Evolutionary conservation across 2,797 vertebrate species (phyloP).

Genomic region (Bryconaethiops microstoma): DNA sequence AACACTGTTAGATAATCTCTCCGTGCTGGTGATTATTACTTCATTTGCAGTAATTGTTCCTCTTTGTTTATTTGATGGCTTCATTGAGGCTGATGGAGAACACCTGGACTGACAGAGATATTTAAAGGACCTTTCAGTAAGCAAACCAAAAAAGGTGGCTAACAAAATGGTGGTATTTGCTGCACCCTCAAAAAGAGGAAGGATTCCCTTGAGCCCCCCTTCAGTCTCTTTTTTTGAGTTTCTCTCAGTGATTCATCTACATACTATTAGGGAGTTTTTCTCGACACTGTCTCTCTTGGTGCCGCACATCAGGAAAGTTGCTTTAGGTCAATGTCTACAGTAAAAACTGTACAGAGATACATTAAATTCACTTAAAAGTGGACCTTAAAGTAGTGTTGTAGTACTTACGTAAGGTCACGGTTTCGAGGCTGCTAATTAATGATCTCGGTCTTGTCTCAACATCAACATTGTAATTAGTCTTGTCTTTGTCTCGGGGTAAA

Average conservation of each 20-base stretch:
- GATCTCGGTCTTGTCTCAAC: background rate
- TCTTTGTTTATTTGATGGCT: conserved; percentile 47
- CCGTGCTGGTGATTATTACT: conserved; percentile 43
- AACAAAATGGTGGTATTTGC: background rate
- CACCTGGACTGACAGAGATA: conserved; percentile 29
- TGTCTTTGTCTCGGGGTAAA: too few species aligned
- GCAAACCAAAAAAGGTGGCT: conserved; percentile 1
- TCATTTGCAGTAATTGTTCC: conserved; percentile 44
- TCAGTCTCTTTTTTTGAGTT: background rate
- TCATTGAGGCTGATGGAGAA: conserved; percentile 39
- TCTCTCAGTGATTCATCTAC: background rate
- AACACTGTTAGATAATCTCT: conserved; percentile 7
- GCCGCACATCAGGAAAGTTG: background rate
- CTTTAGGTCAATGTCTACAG: background rate
- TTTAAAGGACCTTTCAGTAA: conserved; percentile 29
- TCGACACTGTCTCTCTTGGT: too few species aligned
- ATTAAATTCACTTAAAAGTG: background rate
- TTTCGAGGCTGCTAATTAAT: too few species aligned
- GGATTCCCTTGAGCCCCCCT: background rate
- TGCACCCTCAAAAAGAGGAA: background rate
- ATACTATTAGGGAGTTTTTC: background rate
- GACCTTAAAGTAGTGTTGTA: background rate
- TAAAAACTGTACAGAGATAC: too few species aligned
- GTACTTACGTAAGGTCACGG: background rate
- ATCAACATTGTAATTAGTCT: too few species aligned